phyloP scores from a whole-genome alignment of 2,797 vertebrate genomes.

The Oceanodroma leucorhoa region DNA sequence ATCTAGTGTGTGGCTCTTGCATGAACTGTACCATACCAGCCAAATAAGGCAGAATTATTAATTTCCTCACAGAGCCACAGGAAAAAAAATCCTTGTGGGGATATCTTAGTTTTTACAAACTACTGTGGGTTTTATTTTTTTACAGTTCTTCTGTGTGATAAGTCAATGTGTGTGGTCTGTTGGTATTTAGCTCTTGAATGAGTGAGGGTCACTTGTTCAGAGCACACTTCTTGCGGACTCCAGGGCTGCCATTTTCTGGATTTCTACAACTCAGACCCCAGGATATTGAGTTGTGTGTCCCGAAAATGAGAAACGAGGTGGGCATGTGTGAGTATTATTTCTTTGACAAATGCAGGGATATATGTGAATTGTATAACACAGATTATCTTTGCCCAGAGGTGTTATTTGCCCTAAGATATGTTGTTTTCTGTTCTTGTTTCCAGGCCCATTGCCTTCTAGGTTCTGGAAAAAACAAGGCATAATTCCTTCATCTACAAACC shows the following conservation, averaged over 20 bases:
- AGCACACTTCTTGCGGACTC: rapidly evolving
- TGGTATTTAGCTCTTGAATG: rapidly evolving
- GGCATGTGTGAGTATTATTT: rapidly evolving
- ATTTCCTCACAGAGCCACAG: neutral
- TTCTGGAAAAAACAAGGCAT: neutral
- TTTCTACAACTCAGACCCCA: neutral
- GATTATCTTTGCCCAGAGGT: neutral
- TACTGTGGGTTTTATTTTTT: neutral
- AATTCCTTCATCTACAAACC: neutral
- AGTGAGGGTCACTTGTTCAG: neutral
- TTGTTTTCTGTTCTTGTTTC: neutral
- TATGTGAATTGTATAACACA: neutral
- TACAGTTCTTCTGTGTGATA: neutral
- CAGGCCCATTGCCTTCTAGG: neutral
- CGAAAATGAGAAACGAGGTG: neutral
- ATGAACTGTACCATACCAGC: rapidly evolving
- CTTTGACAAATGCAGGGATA: neutral
- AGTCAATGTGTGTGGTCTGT: neutral
- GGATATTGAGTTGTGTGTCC: neutral
- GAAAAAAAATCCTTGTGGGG: neutral
- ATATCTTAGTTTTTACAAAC: neutral
- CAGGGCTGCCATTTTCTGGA: neutral
- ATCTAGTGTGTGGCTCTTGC: neutral
- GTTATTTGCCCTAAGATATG: neutral
- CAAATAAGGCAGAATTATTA: neutral